Evolutionary conservation across 2,888 invertebrate genomes (phyloP).

Genomic region (Eupithecia exiguata): DNA sequence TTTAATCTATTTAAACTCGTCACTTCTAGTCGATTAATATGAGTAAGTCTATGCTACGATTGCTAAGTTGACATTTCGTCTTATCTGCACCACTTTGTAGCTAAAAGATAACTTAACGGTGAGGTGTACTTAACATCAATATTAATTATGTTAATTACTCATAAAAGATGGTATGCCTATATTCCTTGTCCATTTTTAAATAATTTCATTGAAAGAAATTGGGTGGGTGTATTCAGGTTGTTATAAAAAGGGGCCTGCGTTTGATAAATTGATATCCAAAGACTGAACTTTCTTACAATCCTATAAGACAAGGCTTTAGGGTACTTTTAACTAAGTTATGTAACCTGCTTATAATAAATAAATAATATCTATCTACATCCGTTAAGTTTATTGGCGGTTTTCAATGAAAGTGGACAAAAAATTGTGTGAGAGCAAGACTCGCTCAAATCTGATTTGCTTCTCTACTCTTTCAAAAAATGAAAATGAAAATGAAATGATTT

Average conservation of each 20-base stretch:
- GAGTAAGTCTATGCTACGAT: constrained; percentile 2
- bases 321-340: too few species aligned
- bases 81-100: constrained; percentile 16
- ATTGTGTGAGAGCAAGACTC: neutral
- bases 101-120: constrained; percentile 27
- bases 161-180: constrained; percentile 34
- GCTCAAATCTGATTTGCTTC: neutral
- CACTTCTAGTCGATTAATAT: neutral
- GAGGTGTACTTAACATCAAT: constrained; percentile 28
- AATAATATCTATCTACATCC: too few species aligned
- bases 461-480: too few species aligned
- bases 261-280: neutral
- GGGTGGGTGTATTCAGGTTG: constrained; percentile 15
- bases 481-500: too few species aligned
- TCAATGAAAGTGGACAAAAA: neutral
- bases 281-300: neutral
- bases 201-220: constrained; percentile 41
- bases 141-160: constrained; percentile 40
- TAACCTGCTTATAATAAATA: too few species aligned
- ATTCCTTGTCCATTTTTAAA: constrained; percentile 41
- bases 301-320: too few species aligned
- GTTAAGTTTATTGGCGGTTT: too few species aligned
- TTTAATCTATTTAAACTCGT: neutral
- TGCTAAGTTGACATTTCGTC: constrained; percentile 8
- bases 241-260: neutral